A percentile compares a stretch with the other conserved stretches of the same genome.
phyloP scores from a whole-genome alignment of 2,113 vertebrate species.

The Nansenia antarctica region DNA sequence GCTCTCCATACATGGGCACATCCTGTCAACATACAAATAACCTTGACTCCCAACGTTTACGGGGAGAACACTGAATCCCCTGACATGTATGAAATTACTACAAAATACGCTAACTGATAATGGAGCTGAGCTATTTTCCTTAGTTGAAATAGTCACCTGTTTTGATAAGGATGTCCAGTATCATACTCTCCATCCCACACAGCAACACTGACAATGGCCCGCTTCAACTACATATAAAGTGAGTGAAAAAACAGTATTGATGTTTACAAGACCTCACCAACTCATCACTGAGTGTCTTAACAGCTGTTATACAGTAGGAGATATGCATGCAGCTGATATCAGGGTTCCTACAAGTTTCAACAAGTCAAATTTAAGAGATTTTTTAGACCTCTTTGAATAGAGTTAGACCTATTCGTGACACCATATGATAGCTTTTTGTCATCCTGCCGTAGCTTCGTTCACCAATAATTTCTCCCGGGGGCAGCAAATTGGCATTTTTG shows the following conservation, averaged over 20 bases:
- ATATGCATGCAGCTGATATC: background rate
- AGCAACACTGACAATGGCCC: constrained; percentile 66
- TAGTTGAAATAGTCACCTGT: constrained; percentile 40
- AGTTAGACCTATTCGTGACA: too few relatives aligned
- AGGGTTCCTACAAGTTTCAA: too few relatives aligned
- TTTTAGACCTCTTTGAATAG: too few relatives aligned
- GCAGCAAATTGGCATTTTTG: too few relatives aligned
- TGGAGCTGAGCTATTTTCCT: background rate
- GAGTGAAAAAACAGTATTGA: background rate
- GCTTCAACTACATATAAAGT: constrained; percentile 53
- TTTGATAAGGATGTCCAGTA: background rate
- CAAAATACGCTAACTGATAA: background rate
- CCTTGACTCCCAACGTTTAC: background rate
- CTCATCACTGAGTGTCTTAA: background rate
- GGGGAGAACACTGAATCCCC: background rate
- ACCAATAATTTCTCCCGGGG: too few relatives aligned
- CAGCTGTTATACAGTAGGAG: background rate
- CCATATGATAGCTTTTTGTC: too few relatives aligned
- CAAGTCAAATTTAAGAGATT: too few relatives aligned
- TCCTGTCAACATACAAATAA: constrained; percentile 33
- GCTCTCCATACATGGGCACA: constrained; percentile 39
- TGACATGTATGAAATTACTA: background rate
- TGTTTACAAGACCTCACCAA: background rate
- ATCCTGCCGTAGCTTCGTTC: too few relatives aligned
- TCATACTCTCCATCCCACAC: constrained; percentile 59